Base-by-base conservation (phyloP, 2,113 vertebrate species). In the Camelus dromedarius region DNA sequence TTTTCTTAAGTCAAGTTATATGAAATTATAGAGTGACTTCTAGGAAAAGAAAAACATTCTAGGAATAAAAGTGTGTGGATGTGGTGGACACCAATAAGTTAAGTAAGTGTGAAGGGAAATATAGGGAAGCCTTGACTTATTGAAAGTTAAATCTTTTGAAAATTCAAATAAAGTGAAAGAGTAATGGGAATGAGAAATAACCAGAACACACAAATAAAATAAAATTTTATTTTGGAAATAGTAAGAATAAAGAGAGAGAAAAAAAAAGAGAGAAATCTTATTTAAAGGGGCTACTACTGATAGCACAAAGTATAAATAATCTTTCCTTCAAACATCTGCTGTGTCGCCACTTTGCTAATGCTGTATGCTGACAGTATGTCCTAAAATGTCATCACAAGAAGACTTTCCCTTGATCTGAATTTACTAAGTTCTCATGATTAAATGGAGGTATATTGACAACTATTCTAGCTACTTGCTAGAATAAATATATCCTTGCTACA, bases 1-100 rank as follows among this genome's bases (percentile, higher is more conserved):
- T 95, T 94, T 92, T 10, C 14, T 81, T 67, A 77, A 35, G 16
- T 19, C 73, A 90, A 72, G n/a, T 90, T 80, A 75, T 52, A 48
- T 66, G 54, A 89, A 72, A 66, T 84, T 88, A 76, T 28, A 7
- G 11, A 76, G 8, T 88, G 66, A 75, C 84, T 91, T 91, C 70
- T 88, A 64, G 62, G 42, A 62, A 83, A 69, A 22, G 10, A n/a
- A 88, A 79, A 96, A 38, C 12, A 85, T 69, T 88, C 15, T 85
- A n/a, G 26, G 38, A 60, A 86, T 62, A 88, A 83, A 93, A 80
- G 22, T 75, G 1, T 87, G 3, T 79, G 56, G 11, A 62, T 42
- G 20, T 50, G 24, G 2, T 85, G 6, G 24, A 60, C 3, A 70
- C 4, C 28, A 75, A 26, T 18, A 85, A 69, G 60, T 66, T 82